Evolutionary conservation across 92 coral and sea anemone genomes (phyloP), one percentile per base, ranked within the genome.

Genomic region (Porites evermanni): DNA sequence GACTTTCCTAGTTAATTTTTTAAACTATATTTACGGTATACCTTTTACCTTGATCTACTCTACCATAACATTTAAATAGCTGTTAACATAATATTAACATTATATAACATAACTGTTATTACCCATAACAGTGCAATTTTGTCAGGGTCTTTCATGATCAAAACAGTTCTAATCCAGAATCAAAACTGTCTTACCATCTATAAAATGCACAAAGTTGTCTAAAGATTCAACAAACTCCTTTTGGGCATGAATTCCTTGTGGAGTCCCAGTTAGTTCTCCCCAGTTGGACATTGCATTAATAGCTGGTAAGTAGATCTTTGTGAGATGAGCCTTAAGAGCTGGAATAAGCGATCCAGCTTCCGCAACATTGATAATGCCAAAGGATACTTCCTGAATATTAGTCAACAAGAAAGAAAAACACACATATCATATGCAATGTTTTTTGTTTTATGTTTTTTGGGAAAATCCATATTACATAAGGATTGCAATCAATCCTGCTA

Each of bases 221-320:
- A 94, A 81, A 7, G 94, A 77, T 65, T 94, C 96, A 6, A 93
- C 85, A 88, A 94, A 94, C 59, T 94, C 96, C 52, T 85, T 84
- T 47, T 92, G 83, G 13, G 91, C 86, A 20, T 80, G 58, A 26
- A 79, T 74, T 53, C 98, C 98, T 68, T 94, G 98, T 26, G 98
- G 96, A 32, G 98, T 93, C 24, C 91, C 93, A 72, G 79, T 56
- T 47, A 94, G 86, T 6, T 94, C 91, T 53, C 98, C 98, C 98
- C 98, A 94, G 77, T 84, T 75, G 7, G 89, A 85, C 89, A 90
- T 88, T 51, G 94, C 95, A 67, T 85, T 79, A 63, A 94, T 86
- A 54, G 95, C 91, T 17, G 98, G 98, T 38, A 94, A 3, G 71
- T 93, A 93, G 20, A 90, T 84, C 53, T 85, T 72, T 12, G 92